Base-by-base conservation (phyloP, 1,140 invertebrate species). In the Manduca sexta region DNA sequence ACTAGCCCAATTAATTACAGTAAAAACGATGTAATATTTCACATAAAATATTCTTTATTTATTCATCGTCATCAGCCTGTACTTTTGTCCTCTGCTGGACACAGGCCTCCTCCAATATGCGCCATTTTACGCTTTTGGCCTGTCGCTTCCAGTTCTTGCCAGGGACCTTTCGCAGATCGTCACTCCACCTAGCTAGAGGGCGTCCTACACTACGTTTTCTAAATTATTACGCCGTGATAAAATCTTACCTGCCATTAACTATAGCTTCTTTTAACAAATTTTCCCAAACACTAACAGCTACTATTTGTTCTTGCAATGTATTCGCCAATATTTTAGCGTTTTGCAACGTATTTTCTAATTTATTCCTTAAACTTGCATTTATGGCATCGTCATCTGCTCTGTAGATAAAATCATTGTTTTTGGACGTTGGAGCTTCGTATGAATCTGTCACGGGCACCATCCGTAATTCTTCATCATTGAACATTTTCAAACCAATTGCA, bases 171-270 rank as follows among this genome's bases (percentile, higher is more conserved):
- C n/a, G n/a, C n/a, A n/a, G n/a, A n/a, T n/a, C n/a, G n/a, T n/a
- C n/a, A n/a, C n/a, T n/a, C n/a, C n/a, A n/a, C n/a, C n/a, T n/a
- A n/a, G n/a, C n/a, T n/a, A n/a, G n/a, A n/a, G n/a, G n/a, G n/a
- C n/a, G n/a, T n/a, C n/a, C n/a, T n/a, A n/a, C n/a, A n/a, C n/a
- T n/a, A n/a, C n/a, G n/a, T n/a, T n/a, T n/a, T n/a, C n/a, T n/a
- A n/a, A n/a, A n/a, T n/a, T n/a, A n/a, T n/a, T n/a, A n/a, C n/a
- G n/a, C n/a, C n/a, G 16, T 49, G 5, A 7, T 41, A 37, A 14
- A n/a, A n/a, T n/a, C n/a, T 44, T 66, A 79, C 78, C 66, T 76
- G 37, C 75, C 78, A 35, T 62, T 74, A 1, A 49, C 56, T 18
- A 82, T 80, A 16, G 62, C 60, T 13, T 82, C 66, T 34, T 82